Base-by-base conservation (phyloP, 2,113 vertebrate species). In the Larimichthys polyactis region DNA sequence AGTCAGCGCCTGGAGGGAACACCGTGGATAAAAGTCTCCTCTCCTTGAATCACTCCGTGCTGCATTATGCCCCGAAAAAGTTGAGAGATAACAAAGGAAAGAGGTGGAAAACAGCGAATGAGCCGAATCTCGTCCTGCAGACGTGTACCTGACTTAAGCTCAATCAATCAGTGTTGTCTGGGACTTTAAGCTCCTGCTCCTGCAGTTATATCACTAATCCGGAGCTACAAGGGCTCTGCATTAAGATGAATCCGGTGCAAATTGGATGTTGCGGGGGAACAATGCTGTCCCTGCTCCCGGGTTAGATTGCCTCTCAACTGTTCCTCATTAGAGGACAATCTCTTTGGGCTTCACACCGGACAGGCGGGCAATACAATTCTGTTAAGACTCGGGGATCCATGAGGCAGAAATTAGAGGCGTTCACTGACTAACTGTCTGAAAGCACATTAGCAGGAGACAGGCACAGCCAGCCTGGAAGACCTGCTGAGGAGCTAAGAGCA, bases 301-400 rank as follows among this genome's bases (percentile, higher is more conserved):
- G 76, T 85, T 60, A 92, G 88, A 94, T 94, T 91, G 89, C 84
- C 69, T 90, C 82, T 90, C 78, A 62, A 85, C 90, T 64, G 67
- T 87, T 88, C 79, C 85, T 92, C 84, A 92, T 94, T 94, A 92
- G 71, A 51, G 81, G 76, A 83, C 89, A 86, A 88, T 91, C 52
- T 29, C 84, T 84, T 44, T 73, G 49, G 55, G 67, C 82, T 78
- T 89, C 69, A 80, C 79, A 59, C 78, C 22, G 73, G 81, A 91
- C 77, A 77, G 84, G 75, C 81, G 82, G 69, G 90, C 72, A 76
- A 85, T 90, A 83, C 79, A 57, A 88, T 87, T 81, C 58, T 85
- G 63, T 89, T 89, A 87, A 69, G 87, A 40, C n/a, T 58, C 7
- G 12, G 44, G 64, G 67, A 83, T 76, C 52, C 66, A 55, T 9